Conservation (phyloP, 1,140 invertebrate genomes). For the Cydia fagiglandana region DNA sequence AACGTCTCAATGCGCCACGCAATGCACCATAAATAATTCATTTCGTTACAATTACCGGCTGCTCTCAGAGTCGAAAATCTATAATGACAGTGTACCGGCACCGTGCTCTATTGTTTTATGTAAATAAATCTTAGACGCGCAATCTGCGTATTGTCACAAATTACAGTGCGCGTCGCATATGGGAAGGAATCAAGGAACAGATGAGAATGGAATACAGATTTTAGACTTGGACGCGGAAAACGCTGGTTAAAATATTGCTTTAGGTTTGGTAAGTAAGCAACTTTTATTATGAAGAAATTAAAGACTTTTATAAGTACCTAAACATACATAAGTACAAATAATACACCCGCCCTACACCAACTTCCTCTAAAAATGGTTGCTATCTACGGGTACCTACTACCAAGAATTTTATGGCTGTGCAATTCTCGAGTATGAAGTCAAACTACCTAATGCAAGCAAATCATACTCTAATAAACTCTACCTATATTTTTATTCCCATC, state of each 20-base stretch:
- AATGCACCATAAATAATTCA: slow-evolving; percentile 26
- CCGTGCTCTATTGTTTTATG: slow-evolving; percentile 47
- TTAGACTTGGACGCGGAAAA: background rate
- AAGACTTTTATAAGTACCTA: background rate
- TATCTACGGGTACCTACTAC: too few relatives aligned
- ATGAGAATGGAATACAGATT: slow-evolving; percentile 22
- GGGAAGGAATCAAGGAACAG: slow-evolving; percentile 34
- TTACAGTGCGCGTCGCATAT: slow-evolving; percentile 57
- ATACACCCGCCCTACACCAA: too few relatives aligned
- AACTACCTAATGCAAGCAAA: background rate
- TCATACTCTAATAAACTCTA: background rate
- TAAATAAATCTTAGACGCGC: slow-evolving; percentile 59
- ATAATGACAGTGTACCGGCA: slow-evolving; percentile 48
- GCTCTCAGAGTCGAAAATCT: slow-evolving; percentile 45
- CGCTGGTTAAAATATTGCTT: background rate
- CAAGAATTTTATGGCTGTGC: background rate
- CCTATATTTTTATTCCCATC: background rate
- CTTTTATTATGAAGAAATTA: background rate
- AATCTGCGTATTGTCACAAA: slow-evolving; percentile 53
- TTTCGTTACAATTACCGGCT: slow-evolving; percentile 42
- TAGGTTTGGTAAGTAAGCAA: too few relatives aligned
- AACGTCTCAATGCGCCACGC: slow-evolving; percentile 21
- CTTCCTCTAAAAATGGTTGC: too few relatives aligned
- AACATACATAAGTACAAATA: too few relatives aligned
- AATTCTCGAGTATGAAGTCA: background rate